phyloP scores from a whole-genome alignment of 2,113 vertebrate genomes.

The Pteropus alecto region DNA sequence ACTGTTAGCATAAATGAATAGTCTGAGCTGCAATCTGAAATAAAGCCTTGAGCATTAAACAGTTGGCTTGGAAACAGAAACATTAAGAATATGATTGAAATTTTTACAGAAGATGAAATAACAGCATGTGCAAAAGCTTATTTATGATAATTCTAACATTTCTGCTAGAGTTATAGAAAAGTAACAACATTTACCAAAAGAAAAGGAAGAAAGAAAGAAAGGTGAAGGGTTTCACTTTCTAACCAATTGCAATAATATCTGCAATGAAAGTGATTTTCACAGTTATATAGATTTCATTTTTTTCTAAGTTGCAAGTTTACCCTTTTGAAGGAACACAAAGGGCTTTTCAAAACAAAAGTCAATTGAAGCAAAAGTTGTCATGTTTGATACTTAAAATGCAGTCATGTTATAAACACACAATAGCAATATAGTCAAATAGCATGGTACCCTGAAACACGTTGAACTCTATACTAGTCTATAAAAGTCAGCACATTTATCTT shows the following conservation, averaged over 20 bases:
- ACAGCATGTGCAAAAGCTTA: slow-evolving; percentile 66
- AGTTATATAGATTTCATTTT: slow-evolving; percentile 41
- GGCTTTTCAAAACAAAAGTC: slow-evolving; percentile 63
- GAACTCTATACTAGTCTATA: not conserved
- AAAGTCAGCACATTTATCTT: not conserved
- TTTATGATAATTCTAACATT: slow-evolving; percentile 73
- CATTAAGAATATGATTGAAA: slow-evolving; percentile 69
- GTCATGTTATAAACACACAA: slow-evolving; percentile 18
- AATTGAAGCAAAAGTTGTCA: slow-evolving; percentile 47
- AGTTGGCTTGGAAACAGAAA: slow-evolving; percentile 76
- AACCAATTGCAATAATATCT: slow-evolving; percentile 50
- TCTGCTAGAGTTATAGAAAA: slow-evolving; percentile 66
- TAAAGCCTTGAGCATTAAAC: slow-evolving; percentile 73
- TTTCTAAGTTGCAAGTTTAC: slow-evolving; percentile 54
- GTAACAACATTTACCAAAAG: slow-evolving; percentile 60
- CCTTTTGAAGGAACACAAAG: slow-evolving; percentile 53
- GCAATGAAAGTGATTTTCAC: slow-evolving; percentile 59
- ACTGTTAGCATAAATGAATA: slow-evolving; percentile 73
- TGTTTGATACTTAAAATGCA: slow-evolving; percentile 49
- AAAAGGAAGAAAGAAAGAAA: slow-evolving; percentile 28
- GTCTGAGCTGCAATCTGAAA: slow-evolving; percentile 66
- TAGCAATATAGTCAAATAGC: not conserved
- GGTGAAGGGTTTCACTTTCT: slow-evolving; percentile 58
- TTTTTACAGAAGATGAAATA: slow-evolving; percentile 75
- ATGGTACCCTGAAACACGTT: not conserved